Evolutionary conservation across 2,113 vertebrate genomes (phyloP), one percentile per base, ranked within the genome.

Genomic region (Hylia prasina): DNA sequence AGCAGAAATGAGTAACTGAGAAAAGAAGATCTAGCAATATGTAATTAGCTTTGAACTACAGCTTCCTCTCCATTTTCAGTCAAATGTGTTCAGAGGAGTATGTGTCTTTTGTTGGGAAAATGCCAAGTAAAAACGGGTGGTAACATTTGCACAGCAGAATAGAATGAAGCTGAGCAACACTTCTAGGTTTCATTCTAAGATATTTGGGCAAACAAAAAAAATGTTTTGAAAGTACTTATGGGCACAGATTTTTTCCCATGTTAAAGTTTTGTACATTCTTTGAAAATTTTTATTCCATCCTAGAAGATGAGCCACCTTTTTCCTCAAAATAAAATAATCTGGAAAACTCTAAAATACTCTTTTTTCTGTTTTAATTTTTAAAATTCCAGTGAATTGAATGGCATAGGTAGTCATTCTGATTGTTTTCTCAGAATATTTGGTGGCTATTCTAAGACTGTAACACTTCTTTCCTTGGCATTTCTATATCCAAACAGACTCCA

Each of bases 31-130:
- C 75, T 82, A 76, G 82, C 7, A 18, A 76, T 72, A 97, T 94
- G 69, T 81, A 85, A 94, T 71, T 88, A 69, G 51, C 89, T 93
- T 96, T 97, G 83, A 97, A 97, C 84, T 91, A 58, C 35, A 23
- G 82, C 47, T 85, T 92, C 72, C 35, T 72, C 90, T 65, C 91
- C 76, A 76, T 96, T 97, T 94, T 96, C 92, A 94, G 82, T 90
- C 88, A 94, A 94, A 94, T 88, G 85, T 70, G 90, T 95, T 95
- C 68, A 63, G 82, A 94, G 70, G 30, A 87, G 48, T 70, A 89
- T 95, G 45, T 89, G 39, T 91, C 53, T 87, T 68, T 53, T 87
- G 24, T 80, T 75, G 82, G 87, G 72, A 94, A 71, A 65, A 61
- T 82, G 76, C 93, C 51, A 89, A 90, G 70, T 70, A 78, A 84